Evolutionary conservation across 2,113 vertebrate genomes (phyloP), one percentile per base, ranked within the genome.

Genomic region (Camelus bactrianus): DNA sequence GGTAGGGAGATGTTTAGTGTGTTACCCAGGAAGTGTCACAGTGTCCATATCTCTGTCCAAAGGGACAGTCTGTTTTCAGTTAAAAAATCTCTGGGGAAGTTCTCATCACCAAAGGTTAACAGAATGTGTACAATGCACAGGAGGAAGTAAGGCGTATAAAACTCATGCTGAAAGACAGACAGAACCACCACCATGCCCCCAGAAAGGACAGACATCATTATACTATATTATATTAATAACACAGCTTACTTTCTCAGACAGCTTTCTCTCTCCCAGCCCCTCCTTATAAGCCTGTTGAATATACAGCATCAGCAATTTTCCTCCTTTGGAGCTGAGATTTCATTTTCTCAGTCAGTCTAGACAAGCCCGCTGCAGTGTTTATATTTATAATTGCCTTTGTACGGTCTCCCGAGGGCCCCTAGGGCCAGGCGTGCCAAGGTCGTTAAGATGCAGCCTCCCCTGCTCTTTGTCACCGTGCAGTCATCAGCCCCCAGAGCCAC

Each of bases 261-360:
- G 42, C 38, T 89, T 1, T 75, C n/a, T 79, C 46, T 58, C 16
- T 50, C 72, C 8, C 12, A 3, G 3, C 13, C 32, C n/a, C 12
- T 20, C 17, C 3, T 1, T 7, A 2, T 50, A 75, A 92, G 54
- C 48, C 30, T 35, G 12, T 26, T 30, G n/a, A 97, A 94, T 80
- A 42, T 30, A 75, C 24, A 89, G 30, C 48, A 38, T 95, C 54
- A 95, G 93, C 93, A 85, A 16, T 84, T 95, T 96, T 16, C 79
- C n/a, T 82, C 58, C 48, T 65, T 80, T 65, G 35, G 76, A 90
- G 73, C 32, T 46, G 89, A 83, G 35, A 72, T 69, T 73, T 93
- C 42, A 64, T 95, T 94, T 93, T 87, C 58, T 90, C 32, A 94
- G 83, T 95, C 93, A 92, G 80, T 93, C 82, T 87, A 62, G 83